A percentile compares a stretch with the other conserved stretches of the same genome.
Evolutionary conservation across 1,140 invertebrate species (phyloP).

Genomic region (Asobara japonica): DNA sequence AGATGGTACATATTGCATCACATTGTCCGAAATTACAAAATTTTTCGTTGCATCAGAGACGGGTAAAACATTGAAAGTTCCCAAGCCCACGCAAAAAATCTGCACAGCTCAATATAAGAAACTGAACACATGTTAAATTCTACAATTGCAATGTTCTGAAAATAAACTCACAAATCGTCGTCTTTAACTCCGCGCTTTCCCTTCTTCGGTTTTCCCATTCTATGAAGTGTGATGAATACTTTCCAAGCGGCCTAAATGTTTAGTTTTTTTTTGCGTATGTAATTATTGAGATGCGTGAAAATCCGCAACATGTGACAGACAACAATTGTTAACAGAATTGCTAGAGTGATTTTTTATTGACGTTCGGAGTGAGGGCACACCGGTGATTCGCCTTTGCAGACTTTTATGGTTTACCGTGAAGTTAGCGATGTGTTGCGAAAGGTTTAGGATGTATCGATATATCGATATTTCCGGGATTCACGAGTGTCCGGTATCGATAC

Average conservation of each 20-base stretch:
- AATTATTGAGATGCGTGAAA: slow-evolving; percentile 31
- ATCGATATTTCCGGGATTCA: too few relatives aligned
- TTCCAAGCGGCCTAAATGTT: not conserved
- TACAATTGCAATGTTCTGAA: not conserved
- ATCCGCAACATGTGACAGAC: slow-evolving; percentile 47
- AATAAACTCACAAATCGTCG: slow-evolving; percentile 71
- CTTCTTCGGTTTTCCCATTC: slow-evolving; percentile 78
- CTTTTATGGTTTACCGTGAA: slow-evolving; percentile 24
- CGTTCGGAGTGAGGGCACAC: slow-evolving; percentile 29
- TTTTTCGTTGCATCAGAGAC: slow-evolving; percentile 24
- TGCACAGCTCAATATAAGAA: too few relatives aligned
- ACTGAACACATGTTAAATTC: too few relatives aligned
- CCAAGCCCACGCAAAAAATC: not conserved
- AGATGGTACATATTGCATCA: slow-evolving; percentile 26
- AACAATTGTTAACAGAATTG: slow-evolving; percentile 27
- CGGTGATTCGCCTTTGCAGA: slow-evolving; percentile 37
- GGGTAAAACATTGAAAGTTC: not conserved
- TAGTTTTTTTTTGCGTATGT: slow-evolving; percentile 35
- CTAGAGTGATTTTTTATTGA: slow-evolving; percentile 27
- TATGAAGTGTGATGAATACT: slow-evolving; percentile 34
- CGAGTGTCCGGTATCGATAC: too few relatives aligned
- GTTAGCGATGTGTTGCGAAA: too few relatives aligned
- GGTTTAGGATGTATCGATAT: too few relatives aligned
- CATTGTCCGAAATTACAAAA: not conserved
- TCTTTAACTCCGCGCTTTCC: slow-evolving; percentile 72